phyloP scores from a whole-genome alignment of 2,113 vertebrate genomes.

The Physeter macrocephalus region DNA sequence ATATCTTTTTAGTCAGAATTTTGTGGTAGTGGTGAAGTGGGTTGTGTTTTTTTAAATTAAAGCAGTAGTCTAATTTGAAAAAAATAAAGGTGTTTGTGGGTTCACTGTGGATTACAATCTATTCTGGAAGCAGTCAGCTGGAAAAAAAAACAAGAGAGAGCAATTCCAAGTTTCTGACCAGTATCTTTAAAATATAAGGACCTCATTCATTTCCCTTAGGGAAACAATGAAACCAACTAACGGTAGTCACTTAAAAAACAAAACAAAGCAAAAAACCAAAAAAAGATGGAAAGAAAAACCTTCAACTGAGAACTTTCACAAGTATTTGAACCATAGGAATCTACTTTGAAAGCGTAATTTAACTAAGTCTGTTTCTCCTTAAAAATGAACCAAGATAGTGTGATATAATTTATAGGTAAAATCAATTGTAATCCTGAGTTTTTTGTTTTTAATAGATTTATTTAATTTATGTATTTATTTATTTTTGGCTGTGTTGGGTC shows the following conservation, averaged over 20 bases:
- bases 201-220: conserved; percentile 26
- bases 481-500: no score
- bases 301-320: background rate
- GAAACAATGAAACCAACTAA: conserved; percentile 30
- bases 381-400: background rate
- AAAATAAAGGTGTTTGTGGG: background rate
- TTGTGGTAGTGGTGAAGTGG: background rate
- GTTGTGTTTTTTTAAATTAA: background rate
- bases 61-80: background rate
- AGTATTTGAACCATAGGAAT: background rate
- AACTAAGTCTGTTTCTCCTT: background rate
- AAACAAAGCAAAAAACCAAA: background rate
- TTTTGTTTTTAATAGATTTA: no score
- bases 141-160: conserved; percentile 31
- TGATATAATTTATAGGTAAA: background rate
- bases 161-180: conserved; percentile 30
- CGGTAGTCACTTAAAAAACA: background rate
- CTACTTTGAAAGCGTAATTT: background rate
- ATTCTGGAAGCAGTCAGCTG: conserved; percentile 17
- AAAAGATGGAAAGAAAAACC: background rate
- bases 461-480: no score
- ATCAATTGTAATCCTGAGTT: background rate
- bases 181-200: conserved; percentile 48
- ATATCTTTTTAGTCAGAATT: background rate
- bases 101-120: background rate